These are phyloP conservation scores for Leuctra nigra DNA, from an alignment of 2,888 invertebrate genomes.

Conservation along the genomic window DNA sequence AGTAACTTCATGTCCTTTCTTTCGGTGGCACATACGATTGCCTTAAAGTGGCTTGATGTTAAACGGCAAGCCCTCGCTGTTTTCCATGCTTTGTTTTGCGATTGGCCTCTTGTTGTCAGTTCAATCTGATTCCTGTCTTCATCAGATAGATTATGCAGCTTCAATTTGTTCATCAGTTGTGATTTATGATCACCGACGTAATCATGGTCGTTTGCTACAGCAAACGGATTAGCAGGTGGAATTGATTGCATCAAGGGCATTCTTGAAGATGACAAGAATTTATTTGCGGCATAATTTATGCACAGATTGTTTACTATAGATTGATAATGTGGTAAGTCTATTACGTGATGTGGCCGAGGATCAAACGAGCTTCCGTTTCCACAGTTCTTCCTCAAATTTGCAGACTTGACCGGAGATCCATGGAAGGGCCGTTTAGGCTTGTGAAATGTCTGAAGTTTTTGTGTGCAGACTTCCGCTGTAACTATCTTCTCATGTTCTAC, in stretches of 20 bases:
- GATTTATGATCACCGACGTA: not conserved
- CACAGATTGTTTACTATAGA: constrained; percentile 8
- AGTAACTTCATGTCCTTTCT: constrained; percentile 4
- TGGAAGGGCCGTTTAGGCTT: constrained; percentile 15
- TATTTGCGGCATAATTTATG: constrained; percentile 15
- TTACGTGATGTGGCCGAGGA: not conserved
- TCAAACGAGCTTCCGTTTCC: not conserved
- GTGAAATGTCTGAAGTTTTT: constrained; percentile 22
- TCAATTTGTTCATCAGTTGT: constrained; percentile 1
- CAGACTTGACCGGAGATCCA: constrained; percentile 22
- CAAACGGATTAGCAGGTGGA: constrained; percentile 21
- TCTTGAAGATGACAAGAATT: not conserved
- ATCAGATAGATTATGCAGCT: not conserved
- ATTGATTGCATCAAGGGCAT: constrained; percentile 22
- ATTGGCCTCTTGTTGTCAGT: not conserved
- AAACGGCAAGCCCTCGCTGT: not conserved
- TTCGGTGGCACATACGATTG: not conserved
- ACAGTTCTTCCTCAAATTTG: not conserved
- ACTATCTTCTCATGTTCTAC: not conserved
- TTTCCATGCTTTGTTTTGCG: not conserved
- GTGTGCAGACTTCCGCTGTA: constrained; percentile 16
- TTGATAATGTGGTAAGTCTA: not conserved
- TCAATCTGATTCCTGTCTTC: not conserved
- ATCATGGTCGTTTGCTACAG: constrained; percentile 17
- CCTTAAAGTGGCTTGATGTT: constrained; percentile 2